phyloP scores from a whole-genome alignment of 2,113 vertebrate genomes.

The Engystomops pustulosus region DNA sequence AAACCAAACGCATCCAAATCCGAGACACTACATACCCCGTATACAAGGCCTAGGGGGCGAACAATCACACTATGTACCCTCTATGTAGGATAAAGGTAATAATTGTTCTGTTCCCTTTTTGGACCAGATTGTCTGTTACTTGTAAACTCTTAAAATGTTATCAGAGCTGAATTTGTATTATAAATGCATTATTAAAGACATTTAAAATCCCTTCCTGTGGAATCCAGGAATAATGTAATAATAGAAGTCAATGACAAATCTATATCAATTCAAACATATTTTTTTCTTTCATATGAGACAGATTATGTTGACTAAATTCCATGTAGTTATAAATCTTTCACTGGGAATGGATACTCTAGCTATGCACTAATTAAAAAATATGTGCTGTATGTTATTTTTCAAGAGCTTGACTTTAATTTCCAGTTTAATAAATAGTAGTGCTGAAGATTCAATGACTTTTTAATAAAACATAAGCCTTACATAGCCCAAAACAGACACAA shows the following conservation, averaged over 20 bases:
- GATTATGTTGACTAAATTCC: constrained; percentile 53
- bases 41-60: no score
- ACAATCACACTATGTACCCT: no score
- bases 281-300: constrained; percentile 38
- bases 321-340: constrained; percentile 55
- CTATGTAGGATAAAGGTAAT: neutral
- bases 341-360: constrained; percentile 45
- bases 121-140: neutral
- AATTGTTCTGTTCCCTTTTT: neutral
- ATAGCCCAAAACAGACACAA: no score
- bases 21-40: no score
- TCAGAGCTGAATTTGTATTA: neutral
- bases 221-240: constrained; percentile 1
- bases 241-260: constrained; percentile 45
- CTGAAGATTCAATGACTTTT: no score
- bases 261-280: constrained; percentile 37
- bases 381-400: constrained; percentile 23
- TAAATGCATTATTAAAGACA: neutral
- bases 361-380: constrained; percentile 28
- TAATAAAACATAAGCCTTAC: no score
- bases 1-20: no score
- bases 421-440: no score
- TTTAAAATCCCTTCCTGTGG: neutral
- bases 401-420: constrained; percentile 10
- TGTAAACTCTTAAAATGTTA: neutral